Evolutionary conservation across 2,797 vertebrate genomes (phyloP).

Genomic region (Neopelma chrysocephalum): DNA sequence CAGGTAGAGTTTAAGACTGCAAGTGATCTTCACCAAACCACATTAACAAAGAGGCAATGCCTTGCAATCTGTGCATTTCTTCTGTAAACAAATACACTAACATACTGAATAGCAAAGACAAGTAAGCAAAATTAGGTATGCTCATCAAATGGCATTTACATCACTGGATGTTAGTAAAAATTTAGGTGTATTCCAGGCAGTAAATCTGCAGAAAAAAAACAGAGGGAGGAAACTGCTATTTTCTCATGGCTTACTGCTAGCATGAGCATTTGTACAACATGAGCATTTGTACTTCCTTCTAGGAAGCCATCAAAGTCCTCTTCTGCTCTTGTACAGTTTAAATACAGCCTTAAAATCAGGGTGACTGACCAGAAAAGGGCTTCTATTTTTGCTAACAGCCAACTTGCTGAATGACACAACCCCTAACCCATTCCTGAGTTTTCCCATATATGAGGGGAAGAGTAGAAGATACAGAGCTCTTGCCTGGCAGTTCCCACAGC

Average conservation of each 20-base stretch:
- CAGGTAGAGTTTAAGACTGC: neutral
- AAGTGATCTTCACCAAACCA: neutral
- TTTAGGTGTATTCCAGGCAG: neutral
- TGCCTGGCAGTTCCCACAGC: neutral
- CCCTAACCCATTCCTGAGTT: neutral
- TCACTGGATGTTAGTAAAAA: neutral
- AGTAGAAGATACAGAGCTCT: neutral
- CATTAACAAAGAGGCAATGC: neutral
- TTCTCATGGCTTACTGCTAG: neutral
- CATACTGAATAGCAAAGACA: neutral
- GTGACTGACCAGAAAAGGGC: neutral
- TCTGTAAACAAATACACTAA: neutral
- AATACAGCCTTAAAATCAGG: neutral
- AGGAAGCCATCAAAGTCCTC: neutral
- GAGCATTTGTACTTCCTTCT: neutral
- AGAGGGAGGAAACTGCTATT: neutral
- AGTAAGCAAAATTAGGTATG: neutral
- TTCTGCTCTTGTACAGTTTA: neutral
- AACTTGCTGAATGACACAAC: neutral
- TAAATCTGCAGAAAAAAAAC: neutral
- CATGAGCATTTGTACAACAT: neutral
- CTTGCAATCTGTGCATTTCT: neutral
- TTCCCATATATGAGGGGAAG: neutral
- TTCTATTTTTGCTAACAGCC: constrained; percentile 4
- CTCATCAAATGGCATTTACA: neutral